Conservation (phyloP, 1,140 invertebrate species). For the Achatina immaculata region DNA sequence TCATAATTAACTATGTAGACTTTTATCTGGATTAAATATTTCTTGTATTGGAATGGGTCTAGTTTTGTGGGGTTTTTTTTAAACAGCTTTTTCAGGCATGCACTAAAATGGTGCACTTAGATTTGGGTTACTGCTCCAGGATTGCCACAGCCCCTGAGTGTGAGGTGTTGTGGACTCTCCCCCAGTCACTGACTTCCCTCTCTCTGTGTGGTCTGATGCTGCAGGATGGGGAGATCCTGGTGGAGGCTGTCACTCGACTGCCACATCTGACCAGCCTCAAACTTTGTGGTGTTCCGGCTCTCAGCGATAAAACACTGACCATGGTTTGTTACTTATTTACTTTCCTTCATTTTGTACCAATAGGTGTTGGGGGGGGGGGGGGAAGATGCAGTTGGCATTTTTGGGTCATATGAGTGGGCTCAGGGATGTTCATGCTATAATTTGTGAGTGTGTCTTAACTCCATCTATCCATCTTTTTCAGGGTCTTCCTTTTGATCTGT, state of each 20-base stretch:
- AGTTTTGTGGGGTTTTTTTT: too few species aligned
- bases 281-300: constrained; percentile 62
- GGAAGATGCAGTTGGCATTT: too few species aligned
- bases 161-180: constrained; percentile 60
- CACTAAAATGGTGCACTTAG: constrained; percentile 54
- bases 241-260: constrained; percentile 60
- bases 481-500: too few species aligned
- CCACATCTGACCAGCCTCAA: constrained; percentile 49
- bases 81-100: constrained; percentile 62
- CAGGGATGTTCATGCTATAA: too few species aligned
- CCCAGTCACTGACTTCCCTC: constrained; percentile 56
- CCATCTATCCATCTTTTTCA: too few species aligned
- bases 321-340: not conserved
- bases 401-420: too few species aligned
- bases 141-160: constrained; percentile 50
- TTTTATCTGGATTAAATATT: too few species aligned
- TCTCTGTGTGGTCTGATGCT: constrained; percentile 63
- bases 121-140: constrained; percentile 64
- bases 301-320: constrained; percentile 60
- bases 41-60: too few species aligned
- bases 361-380: not conserved
- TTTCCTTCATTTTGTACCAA: not conserved
- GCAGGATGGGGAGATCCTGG: constrained; percentile 56
- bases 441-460: too few species aligned
- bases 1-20: too few species aligned